These are phyloP conservation scores for Micromussa lordhowensis DNA, from an alignment of 92 coral and sea anemone species.

Conservation along the genomic window DNA sequence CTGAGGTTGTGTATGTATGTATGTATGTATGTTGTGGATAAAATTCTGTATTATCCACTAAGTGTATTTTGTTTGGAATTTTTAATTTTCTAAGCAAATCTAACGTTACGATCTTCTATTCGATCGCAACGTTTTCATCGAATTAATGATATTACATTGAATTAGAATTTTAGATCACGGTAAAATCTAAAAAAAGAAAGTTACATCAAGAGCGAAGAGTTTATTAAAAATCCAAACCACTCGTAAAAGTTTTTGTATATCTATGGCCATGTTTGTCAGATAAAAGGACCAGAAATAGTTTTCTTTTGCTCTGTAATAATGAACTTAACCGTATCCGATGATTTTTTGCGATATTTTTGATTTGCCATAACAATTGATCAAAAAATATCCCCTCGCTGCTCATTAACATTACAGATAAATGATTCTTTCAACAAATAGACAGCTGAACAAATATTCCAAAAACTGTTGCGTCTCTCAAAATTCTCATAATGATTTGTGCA, in stretches of 20 bases:
- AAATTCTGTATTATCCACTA: not conserved
- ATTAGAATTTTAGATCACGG: not conserved
- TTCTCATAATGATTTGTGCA: not conserved
- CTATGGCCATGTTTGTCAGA: not conserved
- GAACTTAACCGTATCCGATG: not conserved
- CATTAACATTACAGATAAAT: constrained; percentile 5
- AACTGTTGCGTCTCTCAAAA: constrained; percentile 1
- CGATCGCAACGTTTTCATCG: not conserved
- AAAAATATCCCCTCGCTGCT: not conserved
- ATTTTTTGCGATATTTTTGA: not conserved
- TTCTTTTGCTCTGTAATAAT: not conserved
- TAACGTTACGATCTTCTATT: not conserved
- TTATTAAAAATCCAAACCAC: not conserved
- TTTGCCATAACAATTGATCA: not conserved
- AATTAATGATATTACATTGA: not conserved
- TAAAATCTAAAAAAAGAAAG: not conserved
- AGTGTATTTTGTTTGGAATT: not conserved
- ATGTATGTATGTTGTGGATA: no score
- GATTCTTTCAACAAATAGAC: not conserved
- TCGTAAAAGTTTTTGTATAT: not conserved
- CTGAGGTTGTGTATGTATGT: no score
- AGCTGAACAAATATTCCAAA: constrained; percentile 20
- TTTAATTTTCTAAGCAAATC: not conserved
- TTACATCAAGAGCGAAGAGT: not conserved
- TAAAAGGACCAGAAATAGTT: not conserved